Conservation (phyloP, 2,888 invertebrate genomes). For the Drosophila paucipuncta region DNA sequence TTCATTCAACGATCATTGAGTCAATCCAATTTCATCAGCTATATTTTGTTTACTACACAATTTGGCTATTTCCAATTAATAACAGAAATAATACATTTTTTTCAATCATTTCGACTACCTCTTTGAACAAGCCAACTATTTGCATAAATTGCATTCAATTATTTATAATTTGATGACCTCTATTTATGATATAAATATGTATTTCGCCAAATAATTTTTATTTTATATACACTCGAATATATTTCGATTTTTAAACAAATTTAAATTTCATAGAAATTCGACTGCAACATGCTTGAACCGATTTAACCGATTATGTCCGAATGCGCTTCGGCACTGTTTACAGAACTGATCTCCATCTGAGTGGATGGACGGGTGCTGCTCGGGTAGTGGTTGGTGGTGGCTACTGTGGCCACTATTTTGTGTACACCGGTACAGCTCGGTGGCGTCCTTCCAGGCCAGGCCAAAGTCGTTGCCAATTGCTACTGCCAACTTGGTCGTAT, state of each 20-base stretch:
- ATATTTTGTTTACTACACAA: no score
- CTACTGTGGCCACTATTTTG: conserved; percentile 5
- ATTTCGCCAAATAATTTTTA: neutral
- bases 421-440: conserved; percentile 19
- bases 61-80: neutral
- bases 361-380: conserved; percentile 14
- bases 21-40: neutral
- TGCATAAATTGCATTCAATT: neutral
- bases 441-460: conserved; percentile 41
- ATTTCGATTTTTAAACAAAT: neutral
- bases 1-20: conserved; percentile 6
- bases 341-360: conserved; percentile 63
- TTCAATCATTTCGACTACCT: no score
- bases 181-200: neutral
- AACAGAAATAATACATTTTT: neutral
- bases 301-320: conserved; percentile 4
- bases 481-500: conserved; percentile 60
- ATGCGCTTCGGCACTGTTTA: conserved; percentile 34
- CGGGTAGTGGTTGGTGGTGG: conserved; percentile 6
- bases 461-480: conserved; percentile 46
- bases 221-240: neutral
- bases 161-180: neutral
- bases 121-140: neutral
- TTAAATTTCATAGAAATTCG: neutral
- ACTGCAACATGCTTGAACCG: neutral